Conservation (phyloP, 2,113 vertebrate genomes). For the Perca fluviatilis region DNA sequence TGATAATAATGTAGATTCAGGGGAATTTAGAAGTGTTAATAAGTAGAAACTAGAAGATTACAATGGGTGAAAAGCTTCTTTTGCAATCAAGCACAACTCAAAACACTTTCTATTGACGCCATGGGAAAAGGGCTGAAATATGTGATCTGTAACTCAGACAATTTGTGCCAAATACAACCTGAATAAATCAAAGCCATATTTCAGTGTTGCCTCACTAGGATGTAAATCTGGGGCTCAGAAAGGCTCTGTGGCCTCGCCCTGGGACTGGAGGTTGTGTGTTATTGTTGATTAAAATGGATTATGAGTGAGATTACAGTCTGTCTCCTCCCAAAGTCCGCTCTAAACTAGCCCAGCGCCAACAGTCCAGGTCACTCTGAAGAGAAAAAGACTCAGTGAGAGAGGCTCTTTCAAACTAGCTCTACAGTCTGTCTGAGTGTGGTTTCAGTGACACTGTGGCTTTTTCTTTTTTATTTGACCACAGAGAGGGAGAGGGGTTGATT, state of each 20-base stretch:
- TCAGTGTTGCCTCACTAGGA: conserved; percentile 73
- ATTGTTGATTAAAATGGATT: conserved; percentile 87
- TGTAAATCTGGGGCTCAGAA: conserved; percentile 81
- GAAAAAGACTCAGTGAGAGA: conserved; percentile 72
- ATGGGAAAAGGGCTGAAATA: conserved; percentile 57
- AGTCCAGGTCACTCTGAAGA: conserved; percentile 65
- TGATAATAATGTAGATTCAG: background rate
- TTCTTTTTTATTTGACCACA: conserved; percentile 59
- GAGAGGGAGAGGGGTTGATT: conserved; percentile 47
- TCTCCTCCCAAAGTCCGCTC: conserved; percentile 79
- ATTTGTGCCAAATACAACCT: conserved; percentile 85
- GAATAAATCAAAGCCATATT: conserved; percentile 86
- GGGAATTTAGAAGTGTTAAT: background rate
- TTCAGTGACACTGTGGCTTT: conserved; percentile 67
- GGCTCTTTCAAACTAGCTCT: conserved; percentile 63
- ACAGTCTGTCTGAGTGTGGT: conserved; percentile 65
- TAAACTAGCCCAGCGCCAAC: conserved; percentile 71
- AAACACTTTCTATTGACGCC: conserved; percentile 64
- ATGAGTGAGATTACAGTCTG: conserved; percentile 77
- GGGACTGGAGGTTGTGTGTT: conserved; percentile 79
- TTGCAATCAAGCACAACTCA: conserved; percentile 72
- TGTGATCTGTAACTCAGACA: conserved; percentile 76
- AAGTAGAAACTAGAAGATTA: conserved; percentile 15
- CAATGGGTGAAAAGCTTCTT: conserved; percentile 49
- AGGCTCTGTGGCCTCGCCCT: conserved; percentile 70